Conservation (phyloP, 2,113 vertebrate species). For the Struthio camelus region DNA sequence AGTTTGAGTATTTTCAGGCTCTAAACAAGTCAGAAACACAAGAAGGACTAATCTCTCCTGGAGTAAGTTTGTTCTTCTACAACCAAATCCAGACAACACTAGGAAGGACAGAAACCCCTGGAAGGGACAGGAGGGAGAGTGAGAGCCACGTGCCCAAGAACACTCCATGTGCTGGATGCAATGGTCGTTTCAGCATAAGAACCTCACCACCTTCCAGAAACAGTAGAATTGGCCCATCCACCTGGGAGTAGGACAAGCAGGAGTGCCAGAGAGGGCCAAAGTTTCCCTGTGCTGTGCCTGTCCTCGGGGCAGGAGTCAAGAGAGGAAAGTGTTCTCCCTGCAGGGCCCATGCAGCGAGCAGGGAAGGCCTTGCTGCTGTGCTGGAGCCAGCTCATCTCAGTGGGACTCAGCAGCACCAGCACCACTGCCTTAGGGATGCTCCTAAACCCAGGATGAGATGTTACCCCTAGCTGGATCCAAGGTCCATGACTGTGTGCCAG, state of each 20-base stretch:
- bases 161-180: not conserved
- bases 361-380: not conserved
- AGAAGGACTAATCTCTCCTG: not conserved
- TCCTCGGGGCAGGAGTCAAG: too few species aligned
- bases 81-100: not conserved
- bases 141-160: not conserved
- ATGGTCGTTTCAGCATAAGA: not conserved
- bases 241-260: not conserved
- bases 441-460: not conserved
- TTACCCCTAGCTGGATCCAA: not conserved
- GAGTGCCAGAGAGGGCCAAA: not conserved
- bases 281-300: not conserved
- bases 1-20: not conserved
- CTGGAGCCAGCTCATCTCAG: not conserved
- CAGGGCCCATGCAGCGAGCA: not conserved
- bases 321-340: not conserved
- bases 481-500: not conserved
- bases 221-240: too few species aligned
- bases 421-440: not conserved
- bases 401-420: not conserved
- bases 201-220: not conserved
- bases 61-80: not conserved
- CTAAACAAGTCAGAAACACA: not conserved
- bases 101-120: not conserved
- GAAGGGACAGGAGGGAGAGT: not conserved